Evolutionary conservation across 2,797 vertebrate genomes (phyloP), one percentile per base, ranked within the genome.

Genomic region (Microchirus variegatus): DNA sequence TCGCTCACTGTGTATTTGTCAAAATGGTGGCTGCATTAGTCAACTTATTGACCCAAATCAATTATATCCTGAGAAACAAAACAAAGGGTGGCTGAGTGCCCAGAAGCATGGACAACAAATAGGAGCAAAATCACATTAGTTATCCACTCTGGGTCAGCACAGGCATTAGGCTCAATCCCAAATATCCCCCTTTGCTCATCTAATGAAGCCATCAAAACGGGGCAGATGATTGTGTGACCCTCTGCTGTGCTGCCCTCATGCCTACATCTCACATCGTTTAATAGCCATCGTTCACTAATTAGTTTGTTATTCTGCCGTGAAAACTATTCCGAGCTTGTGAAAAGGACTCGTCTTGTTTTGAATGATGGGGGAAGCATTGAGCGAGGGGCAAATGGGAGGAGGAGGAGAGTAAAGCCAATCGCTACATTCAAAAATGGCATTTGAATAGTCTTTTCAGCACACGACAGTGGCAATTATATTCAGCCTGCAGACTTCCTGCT

Each of bases 251-350:
- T 78, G 85, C 80, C 88, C 89, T 63, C 59, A 70, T 85, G 85
- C 89, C 83, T 82, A 72, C 78, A 72, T 73, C 62, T 78, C 50
- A 3, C 63, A 77, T 80, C 80, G 80, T 80, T 74, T 79, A 77
- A 55, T 76, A 75, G 61, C 73, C 82, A 88, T 90, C 90, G 84
- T 84, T 90, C 87, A 89, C 86, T 93, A 93, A 94, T 94, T 92
- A 92, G 90, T 86, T 88, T 90, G 90, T 92, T 92, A 92, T 91
- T 91, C 90, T 91, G 88, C 89, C 87, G 87, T 84, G 89, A 87
- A 89, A 91, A 92, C 88, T 92, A 90, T 92, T 91, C 89, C 82
- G 63, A 68, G 89, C 88, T 78, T 81, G 77, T 90, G 87, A 91
- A 92, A 91, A 89, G 87, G 85, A 86, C 88, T 90, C 90, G 86